phyloP scores from a whole-genome alignment of 2,797 vertebrate genomes.

The Pogoniulus pusillus region DNA sequence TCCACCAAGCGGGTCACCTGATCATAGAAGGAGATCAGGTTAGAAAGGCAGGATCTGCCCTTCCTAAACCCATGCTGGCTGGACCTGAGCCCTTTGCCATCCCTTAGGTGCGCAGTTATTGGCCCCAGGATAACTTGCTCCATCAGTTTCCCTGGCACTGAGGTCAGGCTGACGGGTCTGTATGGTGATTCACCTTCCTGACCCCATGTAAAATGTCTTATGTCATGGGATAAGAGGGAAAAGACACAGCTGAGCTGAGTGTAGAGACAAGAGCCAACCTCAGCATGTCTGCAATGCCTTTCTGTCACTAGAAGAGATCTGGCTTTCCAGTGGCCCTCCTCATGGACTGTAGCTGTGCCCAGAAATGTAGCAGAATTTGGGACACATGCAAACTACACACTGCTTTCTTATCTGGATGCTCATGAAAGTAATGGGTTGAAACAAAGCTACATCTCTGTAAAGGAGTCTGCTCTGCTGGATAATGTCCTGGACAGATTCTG shows the following conservation, averaged over 20 bases:
- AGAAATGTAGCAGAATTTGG: not conserved
- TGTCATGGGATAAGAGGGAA: not conserved
- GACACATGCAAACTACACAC: not conserved
- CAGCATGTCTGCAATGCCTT: not conserved
- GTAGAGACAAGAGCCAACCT: not conserved
- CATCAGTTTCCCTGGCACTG: no score
- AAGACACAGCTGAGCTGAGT: fast-evolving
- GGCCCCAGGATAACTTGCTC: no score
- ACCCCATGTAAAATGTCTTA: not conserved
- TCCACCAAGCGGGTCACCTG: no score
- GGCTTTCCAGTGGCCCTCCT: not conserved
- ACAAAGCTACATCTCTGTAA: not conserved
- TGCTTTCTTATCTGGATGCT: not conserved
- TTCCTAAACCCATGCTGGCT: no score
- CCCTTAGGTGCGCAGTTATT: no score
- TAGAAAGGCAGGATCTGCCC: no score
- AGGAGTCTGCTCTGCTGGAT: not conserved
- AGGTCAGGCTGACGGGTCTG: no score
- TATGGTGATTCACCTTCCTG: not conserved
- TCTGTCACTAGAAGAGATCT: not conserved
- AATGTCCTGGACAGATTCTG: not conserved
- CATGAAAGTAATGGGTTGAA: not conserved
- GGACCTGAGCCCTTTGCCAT: no score
- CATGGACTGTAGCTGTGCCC: not conserved
- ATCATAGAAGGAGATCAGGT: no score